Base-by-base conservation (phyloP, 1,140 invertebrate species). In the Trinorchestia longiramus region DNA sequence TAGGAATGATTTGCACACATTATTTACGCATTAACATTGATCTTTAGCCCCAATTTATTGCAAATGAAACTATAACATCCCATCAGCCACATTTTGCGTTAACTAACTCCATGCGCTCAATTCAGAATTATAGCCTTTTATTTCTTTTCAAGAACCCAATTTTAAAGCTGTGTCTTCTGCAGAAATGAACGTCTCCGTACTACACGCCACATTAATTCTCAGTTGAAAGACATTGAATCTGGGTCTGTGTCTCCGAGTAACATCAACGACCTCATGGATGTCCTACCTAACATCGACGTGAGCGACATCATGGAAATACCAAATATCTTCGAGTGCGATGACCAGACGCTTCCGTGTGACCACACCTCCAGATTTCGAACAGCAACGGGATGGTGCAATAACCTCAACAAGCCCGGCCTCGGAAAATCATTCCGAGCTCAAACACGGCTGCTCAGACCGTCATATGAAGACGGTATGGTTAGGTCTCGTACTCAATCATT, bases 371-470 rank as follows among this genome's bases (percentile, higher is more conserved):
- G 97, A 96, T 98, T 98, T 97, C 97, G 98, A 15, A 97, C 97
- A 0, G 97, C 97, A 40, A 98, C 97, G 43, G 98, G 98, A n/a
- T 98, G 98, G 98, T 98, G 98, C 96, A 98, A 98, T 96, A 98
- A 98, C 96, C 97, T 98, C 17, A 97, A 97, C 95, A 97, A 97
- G 97, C 98, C 98, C 0, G 97, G 97, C 88, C 97, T 97, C 95
- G 98, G 98, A 43, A 98, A 97, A 96, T 97, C 97, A 43, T 97
- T 97, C 95, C 97, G 97, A 90, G 97, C 97, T 23, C 97, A 98
- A 96, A 97, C 97, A 19, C 97, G 98, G 43, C 97, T 98, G 3
- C 96, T 98, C 17, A 97, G 97, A 45, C 97, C 98, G 0, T 97
- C 97, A 8, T 98, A 98, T 96, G 97, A 97, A 47, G 98, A 98